Evolutionary conservation across 2,888 invertebrate species (phyloP), one percentile per base, ranked within the genome.

Genomic region (Pimpla rufipes): DNA sequence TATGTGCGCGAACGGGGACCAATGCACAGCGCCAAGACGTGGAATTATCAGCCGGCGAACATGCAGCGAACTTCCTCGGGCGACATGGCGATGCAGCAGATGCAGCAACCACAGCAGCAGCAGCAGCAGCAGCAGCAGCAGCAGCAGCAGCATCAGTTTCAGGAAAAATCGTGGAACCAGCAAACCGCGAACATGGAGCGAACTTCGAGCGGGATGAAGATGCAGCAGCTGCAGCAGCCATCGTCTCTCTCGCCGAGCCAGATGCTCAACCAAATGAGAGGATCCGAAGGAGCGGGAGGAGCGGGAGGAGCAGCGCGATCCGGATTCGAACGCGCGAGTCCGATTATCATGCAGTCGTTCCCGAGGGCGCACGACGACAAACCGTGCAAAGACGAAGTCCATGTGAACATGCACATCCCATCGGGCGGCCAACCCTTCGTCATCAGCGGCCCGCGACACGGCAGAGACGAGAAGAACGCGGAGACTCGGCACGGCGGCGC

Each of bases 191-290:
- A 59, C 29, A 29, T 16, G n/a, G 57, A 59, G n/a, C 29, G 57
- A 59, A 2, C 57, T 6, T 35, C 57, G n/a, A 57, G 29, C 13
- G 23, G 13, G n/a, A 13, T 37, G 13, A 50, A 35, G 29, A n/a
- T 5, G 6, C 37, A 40, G 35, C 21, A 13, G 29, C 35, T 37
- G 13, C 37, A 37, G 29, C 50, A 62, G 8, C 23, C 18, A 1
- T 18, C 35, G 10, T 21, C 6, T 1, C 47, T 57, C 8, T 52
- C 76, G 2, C 71, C 76, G 13, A 55, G 62, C 0, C 47, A 75
- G 45, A 76, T 73, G 57, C n/a, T 80, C 11, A 83, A 70, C 23
- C 35, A 67, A 2, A 82, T 85, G 82, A 82, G 64, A 29, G 64
- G 3, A 8, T n/a, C 35, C 23, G 18, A 18, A 7, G 62, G 67